Evolutionary conservation across 2,797 vertebrate species (phyloP).

Genomic region (Chaetophractus vellerosus): DNA sequence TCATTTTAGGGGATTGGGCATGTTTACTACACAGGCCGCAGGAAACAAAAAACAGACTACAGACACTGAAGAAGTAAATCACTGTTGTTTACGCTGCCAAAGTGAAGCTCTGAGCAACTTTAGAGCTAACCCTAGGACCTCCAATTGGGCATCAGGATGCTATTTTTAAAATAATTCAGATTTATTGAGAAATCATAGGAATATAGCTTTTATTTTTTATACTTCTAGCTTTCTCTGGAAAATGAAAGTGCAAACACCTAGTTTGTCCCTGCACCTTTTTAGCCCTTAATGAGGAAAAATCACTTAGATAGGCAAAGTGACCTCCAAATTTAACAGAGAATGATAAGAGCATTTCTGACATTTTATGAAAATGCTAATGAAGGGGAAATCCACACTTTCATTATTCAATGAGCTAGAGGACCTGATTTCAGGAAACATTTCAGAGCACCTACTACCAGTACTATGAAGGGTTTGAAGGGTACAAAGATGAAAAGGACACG

Average conservation of each 20-base stretch:
- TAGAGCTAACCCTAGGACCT: not conserved
- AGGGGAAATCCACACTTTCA: not conserved
- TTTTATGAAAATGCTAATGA: not conserved
- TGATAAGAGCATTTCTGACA: not conserved
- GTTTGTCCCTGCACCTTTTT: not conserved
- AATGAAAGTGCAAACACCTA: not conserved
- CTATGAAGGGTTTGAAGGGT: not conserved
- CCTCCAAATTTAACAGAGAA: conserved; percentile 17
- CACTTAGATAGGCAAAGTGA: not conserved
- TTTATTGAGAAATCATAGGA: not conserved
- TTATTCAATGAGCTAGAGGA: not conserved
- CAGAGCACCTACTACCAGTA: not conserved
- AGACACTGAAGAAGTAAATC: not conserved
- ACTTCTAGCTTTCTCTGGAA: conserved; percentile 16
- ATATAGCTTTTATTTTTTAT: not conserved
- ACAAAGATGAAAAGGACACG: not conserved
- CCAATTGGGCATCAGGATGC: not conserved
- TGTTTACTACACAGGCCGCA: not conserved
- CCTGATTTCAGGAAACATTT: not conserved
- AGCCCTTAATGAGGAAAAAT: not conserved
- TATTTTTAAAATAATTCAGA: conserved; percentile 24
- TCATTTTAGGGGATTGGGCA: not conserved
- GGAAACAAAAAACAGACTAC: not conserved
- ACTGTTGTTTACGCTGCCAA: not conserved
- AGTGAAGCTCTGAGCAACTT: not conserved